Evolutionary conservation across 1,140 invertebrate genomes (phyloP), one percentile per base, ranked within the genome.

Genomic region (Cardiocondyla obscurior): DNA sequence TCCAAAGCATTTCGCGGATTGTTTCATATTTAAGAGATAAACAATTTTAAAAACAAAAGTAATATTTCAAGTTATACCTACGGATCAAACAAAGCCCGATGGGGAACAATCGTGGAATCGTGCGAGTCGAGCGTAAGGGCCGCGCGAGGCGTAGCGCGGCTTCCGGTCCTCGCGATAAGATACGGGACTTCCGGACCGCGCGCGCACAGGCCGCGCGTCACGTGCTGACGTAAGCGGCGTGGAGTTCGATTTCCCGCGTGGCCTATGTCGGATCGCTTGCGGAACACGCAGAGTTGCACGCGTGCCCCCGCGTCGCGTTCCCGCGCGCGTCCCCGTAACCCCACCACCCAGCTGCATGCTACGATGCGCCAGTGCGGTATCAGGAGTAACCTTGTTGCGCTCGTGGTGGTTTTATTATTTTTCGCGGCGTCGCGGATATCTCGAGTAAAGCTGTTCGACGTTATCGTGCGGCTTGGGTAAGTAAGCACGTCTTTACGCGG

Each of bases 221-320:
- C 5, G 16, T 19, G 0, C 12, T 12, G 49, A 42, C 14, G 22
- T 77, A 67, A 77, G 51, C 58, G 60, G 33, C n/a, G 62, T 22
- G 28, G 6, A 12, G 0, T 39, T 64, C 16, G 44, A 10, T 49
- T 67, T 67, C 57, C 70, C 90, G 91, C 91, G 92, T 93, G 92
- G 91, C 74, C 39, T 73, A 42, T 10, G 69, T 87, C 87, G 65
- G 49, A 72, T 79, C 83, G n/a, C 16, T 93, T 92, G 91, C 39
- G 19, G 92, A 93, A 94, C 90, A 72, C 88, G 0, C 12, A 55
- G n/a, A n/a, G n/a, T n/a, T n/a, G 82, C 33, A 85, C 88, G 90
- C 85, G 4, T 67, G 25, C 22, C 49, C 84, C 74, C 25, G 30
- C 16, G 57, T 19, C 6, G 57, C 51, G 10, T n/a, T 3, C 22